Evolutionary conservation across 2,797 vertebrate genomes (phyloP).

Genomic region (Rhabdophis nuchalis): DNA sequence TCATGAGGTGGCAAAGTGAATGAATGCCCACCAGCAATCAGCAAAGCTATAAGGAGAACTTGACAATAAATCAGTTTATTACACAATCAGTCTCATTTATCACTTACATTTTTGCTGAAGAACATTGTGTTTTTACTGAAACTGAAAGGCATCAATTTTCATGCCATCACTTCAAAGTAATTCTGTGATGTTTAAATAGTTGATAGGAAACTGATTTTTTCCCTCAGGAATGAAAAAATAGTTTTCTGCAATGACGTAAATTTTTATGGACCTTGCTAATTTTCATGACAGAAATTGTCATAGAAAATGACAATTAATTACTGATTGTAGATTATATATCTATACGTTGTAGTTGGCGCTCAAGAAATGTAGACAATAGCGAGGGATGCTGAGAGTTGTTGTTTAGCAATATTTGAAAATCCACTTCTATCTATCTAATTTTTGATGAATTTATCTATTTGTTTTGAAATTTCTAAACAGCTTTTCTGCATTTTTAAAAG

Average conservation of each 20-base stretch:
- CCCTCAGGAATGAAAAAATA: slow-evolving; percentile 8
- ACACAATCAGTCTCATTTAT: neutral
- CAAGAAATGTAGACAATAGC: neutral
- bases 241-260: neutral
- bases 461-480: neutral
- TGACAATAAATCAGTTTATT: slow-evolving; percentile 15
- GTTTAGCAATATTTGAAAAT: neutral
- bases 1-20: slow-evolving; percentile 20
- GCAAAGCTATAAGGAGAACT: slow-evolving; percentile 7
- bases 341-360: neutral
- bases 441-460: neutral
- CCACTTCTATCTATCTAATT: neutral
- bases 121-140: slow-evolving; percentile 16
- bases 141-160: neutral
- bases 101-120: slow-evolving; percentile 6
- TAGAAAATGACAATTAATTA: neutral
- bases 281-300: neutral
- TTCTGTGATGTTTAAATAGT: neutral
- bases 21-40: slow-evolving; percentile 12
- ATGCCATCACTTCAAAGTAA: neutral
- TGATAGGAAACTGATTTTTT: slow-evolving; percentile 9
- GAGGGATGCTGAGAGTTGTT: neutral
- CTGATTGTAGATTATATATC: neutral
- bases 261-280: neutral
- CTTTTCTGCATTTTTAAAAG: neutral